Conservation (phyloP, 2,797 vertebrate genomes). For the Lacerta bilineata region DNA sequence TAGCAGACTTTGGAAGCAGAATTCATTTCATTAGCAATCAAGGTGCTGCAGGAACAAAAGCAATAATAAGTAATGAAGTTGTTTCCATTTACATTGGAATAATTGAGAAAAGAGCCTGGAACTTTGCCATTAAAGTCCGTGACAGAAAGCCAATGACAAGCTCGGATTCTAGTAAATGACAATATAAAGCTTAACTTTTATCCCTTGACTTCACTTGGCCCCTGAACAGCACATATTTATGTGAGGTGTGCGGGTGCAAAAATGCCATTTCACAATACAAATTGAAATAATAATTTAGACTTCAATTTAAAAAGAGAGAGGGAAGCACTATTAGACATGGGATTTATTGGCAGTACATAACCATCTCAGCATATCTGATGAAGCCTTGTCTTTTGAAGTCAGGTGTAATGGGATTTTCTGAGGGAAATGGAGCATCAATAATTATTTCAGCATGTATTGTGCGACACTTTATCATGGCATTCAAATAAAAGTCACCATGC, state of each 20-base stretch:
- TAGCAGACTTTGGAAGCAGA: background rate
- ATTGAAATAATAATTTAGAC: constrained; percentile 49
- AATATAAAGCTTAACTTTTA: constrained; percentile 25
- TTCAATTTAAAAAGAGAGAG: constrained; percentile 52
- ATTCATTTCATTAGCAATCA: constrained; percentile 20
- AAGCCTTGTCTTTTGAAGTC: constrained; percentile 57
- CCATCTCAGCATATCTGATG: constrained; percentile 25
- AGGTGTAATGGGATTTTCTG: constrained; percentile 45
- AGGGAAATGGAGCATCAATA: constrained; percentile 48
- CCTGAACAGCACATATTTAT: constrained; percentile 14
- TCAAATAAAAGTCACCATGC: constrained; percentile 42
- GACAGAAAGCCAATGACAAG: background rate
- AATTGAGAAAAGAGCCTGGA: constrained; percentile 14
- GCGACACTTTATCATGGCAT: constrained; percentile 41
- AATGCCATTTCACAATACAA: constrained; percentile 29
- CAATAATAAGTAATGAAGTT: constrained; percentile 22
- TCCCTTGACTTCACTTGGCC: background rate
- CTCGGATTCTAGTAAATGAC: constrained; percentile 27
- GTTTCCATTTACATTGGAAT: constrained; percentile 17
- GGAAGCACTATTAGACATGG: constrained; percentile 18
- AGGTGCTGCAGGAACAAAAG: constrained; percentile 4
- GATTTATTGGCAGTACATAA: constrained; percentile 40
- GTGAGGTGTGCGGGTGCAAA: constrained; percentile 45
- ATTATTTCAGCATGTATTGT: constrained; percentile 45
- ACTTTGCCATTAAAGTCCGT: background rate